phyloP scores from a whole-genome alignment of 2,888 invertebrate genomes.

The Latheticus oryzae region DNA sequence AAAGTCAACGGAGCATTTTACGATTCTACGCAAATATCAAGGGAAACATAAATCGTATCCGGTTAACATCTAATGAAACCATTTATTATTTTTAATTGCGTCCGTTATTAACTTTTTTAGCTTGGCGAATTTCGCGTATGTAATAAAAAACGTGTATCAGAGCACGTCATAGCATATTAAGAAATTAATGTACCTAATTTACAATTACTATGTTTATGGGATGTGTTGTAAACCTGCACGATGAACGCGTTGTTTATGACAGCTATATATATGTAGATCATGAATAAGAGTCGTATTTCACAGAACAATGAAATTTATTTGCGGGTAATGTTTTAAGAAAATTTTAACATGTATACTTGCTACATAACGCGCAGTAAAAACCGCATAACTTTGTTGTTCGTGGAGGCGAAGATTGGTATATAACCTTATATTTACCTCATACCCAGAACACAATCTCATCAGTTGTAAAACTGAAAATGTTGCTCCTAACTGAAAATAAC shows the following conservation, averaged over 20 bases:
- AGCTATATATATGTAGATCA: slow-evolving; percentile 37
- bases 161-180: slow-evolving; percentile 35
- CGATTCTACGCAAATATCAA: slow-evolving; percentile 39
- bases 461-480: no score
- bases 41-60: slow-evolving; percentile 49
- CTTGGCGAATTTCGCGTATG: slow-evolving; percentile 32
- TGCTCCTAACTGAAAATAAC: no score
- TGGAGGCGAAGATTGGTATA: slow-evolving; percentile 11
- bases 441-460: slow-evolving; percentile 1
- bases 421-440: background rate
- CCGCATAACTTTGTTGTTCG: slow-evolving; percentile 15
- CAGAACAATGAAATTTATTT: slow-evolving; percentile 40
- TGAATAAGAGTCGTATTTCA: slow-evolving; percentile 43
- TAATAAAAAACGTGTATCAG: slow-evolving; percentile 33
- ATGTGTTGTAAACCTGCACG: slow-evolving; percentile 37
- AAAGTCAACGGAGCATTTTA: slow-evolving; percentile 41
- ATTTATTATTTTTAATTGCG: slow-evolving; percentile 51
- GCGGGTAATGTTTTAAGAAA: slow-evolving; percentile 32
- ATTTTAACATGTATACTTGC: slow-evolving; percentile 26
- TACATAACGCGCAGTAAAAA: slow-evolving; percentile 30
- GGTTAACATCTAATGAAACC: slow-evolving; percentile 49
- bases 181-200: slow-evolving; percentile 36
- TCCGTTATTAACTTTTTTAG: slow-evolving; percentile 45
- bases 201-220: slow-evolving; percentile 33
- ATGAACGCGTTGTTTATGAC: slow-evolving; percentile 37